Percentiles rank a stretch among this genome's conserved stretches.
Conservation (phyloP, 2,797 vertebrate species). For the Bradypodion pumilum region DNA sequence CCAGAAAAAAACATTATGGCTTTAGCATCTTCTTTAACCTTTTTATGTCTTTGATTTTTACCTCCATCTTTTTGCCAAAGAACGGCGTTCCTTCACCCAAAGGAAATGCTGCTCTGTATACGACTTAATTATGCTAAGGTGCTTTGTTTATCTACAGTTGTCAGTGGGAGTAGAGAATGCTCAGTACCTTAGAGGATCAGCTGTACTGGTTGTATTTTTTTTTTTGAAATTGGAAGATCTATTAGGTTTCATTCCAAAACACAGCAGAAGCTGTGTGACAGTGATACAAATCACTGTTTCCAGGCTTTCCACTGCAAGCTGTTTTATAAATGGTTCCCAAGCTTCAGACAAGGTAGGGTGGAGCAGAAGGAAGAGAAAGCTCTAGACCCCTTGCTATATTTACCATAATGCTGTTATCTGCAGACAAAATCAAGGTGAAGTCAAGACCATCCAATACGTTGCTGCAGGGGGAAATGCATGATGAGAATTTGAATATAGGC, state of each 20-base stretch:
- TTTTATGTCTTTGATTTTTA: too few relatives aligned
- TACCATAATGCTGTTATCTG: slow-evolving; percentile 56
- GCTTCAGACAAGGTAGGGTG: slow-evolving; percentile 38
- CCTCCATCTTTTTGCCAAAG: too few relatives aligned
- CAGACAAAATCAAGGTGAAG: slow-evolving; percentile 71
- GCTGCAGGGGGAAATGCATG: slow-evolving; percentile 46
- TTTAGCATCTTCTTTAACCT: too few relatives aligned
- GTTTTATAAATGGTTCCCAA: slow-evolving; percentile 51
- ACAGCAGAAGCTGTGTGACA: slow-evolving; percentile 49
- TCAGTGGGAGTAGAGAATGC: neutral
- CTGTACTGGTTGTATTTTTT: slow-evolving; percentile 41
- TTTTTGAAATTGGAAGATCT: slow-evolving; percentile 55
- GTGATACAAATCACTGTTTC: slow-evolving; percentile 66
- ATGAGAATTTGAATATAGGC: slow-evolving; percentile 45
- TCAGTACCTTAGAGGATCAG: slow-evolving; percentile 30
- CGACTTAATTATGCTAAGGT: neutral
- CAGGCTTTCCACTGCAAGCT: slow-evolving; percentile 33
- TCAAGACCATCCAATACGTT: slow-evolving; percentile 52
- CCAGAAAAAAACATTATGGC: too few relatives aligned
- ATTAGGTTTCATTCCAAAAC: slow-evolving; percentile 37
- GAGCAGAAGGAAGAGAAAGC: slow-evolving; percentile 41
- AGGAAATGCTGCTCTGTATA: neutral
- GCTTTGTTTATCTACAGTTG: neutral
- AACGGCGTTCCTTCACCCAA: too few relatives aligned
- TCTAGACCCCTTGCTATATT: neutral